A percentile compares a stretch with the other conserved stretches of the same genome.
Conservation (phyloP, 1,140 invertebrate species). For the Trichonephila clavipes region DNA sequence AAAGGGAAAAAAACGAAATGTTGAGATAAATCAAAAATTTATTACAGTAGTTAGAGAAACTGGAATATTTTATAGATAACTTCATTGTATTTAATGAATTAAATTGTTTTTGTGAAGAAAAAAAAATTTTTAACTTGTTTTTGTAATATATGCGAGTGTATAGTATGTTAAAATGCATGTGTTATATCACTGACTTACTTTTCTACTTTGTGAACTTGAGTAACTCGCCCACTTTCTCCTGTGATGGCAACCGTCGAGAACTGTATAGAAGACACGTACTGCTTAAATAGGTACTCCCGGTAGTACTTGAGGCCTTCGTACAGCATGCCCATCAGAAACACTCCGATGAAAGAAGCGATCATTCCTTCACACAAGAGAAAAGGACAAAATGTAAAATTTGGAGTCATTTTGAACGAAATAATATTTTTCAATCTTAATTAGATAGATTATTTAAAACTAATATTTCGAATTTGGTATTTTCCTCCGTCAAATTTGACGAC, state of each 20-base stretch:
- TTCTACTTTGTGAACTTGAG: slow-evolving; percentile 69
- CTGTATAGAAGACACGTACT: slow-evolving; percentile 65
- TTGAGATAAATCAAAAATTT: too few relatives aligned
- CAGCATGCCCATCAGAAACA: slow-evolving; percentile 91
- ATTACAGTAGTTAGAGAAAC: too few relatives aligned
- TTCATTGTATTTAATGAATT: too few relatives aligned
- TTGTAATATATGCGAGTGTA: too few relatives aligned
- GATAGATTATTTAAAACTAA: not conserved
- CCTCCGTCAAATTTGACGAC: not conserved
- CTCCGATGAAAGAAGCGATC: slow-evolving; percentile 90
- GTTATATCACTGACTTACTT: slow-evolving; percentile 28
- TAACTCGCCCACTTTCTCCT: slow-evolving; percentile 49
- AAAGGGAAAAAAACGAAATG: too few relatives aligned
- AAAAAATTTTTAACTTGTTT: too few relatives aligned
- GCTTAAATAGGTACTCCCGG: slow-evolving; percentile 80
- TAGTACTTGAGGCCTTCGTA: slow-evolving; percentile 97
- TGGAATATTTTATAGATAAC: too few relatives aligned
- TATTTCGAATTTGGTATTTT: not conserved
- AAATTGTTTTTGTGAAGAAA: too few relatives aligned
- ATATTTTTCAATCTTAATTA: not conserved
- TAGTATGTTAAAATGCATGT: too few relatives aligned
- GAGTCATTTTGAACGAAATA: not conserved
- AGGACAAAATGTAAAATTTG: not conserved
- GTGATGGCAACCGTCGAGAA: slow-evolving; percentile 73
- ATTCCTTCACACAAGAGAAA: slow-evolving; percentile 82